Base-by-base conservation (phyloP, 2,888 invertebrate species). In the Dione vanillae region DNA sequence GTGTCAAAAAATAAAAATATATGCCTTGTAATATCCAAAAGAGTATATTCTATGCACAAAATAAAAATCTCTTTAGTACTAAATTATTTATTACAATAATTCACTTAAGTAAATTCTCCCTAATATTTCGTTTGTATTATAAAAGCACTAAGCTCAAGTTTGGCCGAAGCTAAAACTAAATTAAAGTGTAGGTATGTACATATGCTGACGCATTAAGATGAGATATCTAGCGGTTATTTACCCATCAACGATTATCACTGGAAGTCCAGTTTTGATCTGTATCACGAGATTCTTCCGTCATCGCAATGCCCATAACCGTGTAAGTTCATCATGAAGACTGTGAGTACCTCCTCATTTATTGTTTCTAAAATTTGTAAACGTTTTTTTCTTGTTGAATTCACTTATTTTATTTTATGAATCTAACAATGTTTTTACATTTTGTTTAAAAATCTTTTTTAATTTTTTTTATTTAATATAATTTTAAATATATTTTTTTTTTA, bases 261-360 rank as follows among this genome's bases (percentile, higher is more conserved):
- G 72, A 65, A 74, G 72, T 52, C 70, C 62, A 73, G 66, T 67
- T 74, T 59, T 58, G 27, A 67, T 64, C 64, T 72, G 78, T 87
- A 89, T 90, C 89, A 82, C 90, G 86, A 89, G 80, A 76, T 78
- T 75, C 77, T 73, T n/a, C n/a, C 67, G 69, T 72, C 69, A 62
- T 72, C 77, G 71, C 73, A 76, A 69, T 76, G 73, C 75, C 84
- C 87, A 80, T 84, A n/a, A 73, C 75, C 75, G 74, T 75, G 77
- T 76, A n/a, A 74, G 79, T 78, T 72, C 79, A 88, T 82, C 80
- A 91, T 91, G 91, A 90, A 89, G 82, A 87, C 85, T 74, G 91
- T 91, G 76, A 90, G 90, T 89, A 79, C 20, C 19, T 40, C 16
- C 1, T 16, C 56, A 16, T 40, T 10, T 11, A 37, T 56, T 56